Conservation (phyloP, 2,113 vertebrate genomes). For the Alectura lathami region DNA sequence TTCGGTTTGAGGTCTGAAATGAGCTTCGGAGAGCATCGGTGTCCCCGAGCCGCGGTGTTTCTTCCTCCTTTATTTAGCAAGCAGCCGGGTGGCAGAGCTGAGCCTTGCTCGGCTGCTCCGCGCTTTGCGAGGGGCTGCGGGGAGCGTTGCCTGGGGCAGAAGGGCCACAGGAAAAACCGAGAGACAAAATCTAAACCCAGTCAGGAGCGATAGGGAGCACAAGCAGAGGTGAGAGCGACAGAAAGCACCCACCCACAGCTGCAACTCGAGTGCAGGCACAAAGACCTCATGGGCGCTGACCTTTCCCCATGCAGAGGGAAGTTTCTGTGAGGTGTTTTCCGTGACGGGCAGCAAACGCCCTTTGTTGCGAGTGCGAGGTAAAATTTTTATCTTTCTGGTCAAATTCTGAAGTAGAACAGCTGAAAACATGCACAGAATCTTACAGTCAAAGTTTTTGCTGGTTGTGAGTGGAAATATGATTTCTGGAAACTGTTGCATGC, state of each 20-base stretch:
- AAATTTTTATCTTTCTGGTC: fast-evolving
- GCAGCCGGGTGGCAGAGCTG: neutral
- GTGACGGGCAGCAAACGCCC: fast-evolving
- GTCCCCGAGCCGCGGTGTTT: fast-evolving
- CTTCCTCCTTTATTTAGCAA: fast-evolving
- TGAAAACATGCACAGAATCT: fast-evolving
- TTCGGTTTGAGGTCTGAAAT: fast-evolving
- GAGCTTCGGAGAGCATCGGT: fast-evolving
- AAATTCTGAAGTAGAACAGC: fast-evolving
- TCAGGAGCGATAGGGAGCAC: neutral
- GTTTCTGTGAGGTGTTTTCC: neutral
- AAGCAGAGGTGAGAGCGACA: neutral
- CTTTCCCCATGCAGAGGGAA: fast-evolving
- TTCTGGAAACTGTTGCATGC: neutral
- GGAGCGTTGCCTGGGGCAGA: neutral
- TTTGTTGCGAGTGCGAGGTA: fast-evolving
- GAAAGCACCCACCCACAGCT: neutral
- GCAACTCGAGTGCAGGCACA: neutral
- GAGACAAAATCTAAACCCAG: fast-evolving
- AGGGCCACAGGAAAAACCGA: fast-evolving
- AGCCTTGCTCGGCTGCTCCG: fast-evolving
- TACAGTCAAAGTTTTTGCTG: neutral
- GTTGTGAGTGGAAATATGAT: fast-evolving
- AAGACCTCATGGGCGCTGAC: neutral
- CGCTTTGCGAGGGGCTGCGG: neutral